Evolutionary conservation across 1,140 invertebrate genomes (phyloP).

Genomic region (Pygmarrhopalites habei): DNA sequence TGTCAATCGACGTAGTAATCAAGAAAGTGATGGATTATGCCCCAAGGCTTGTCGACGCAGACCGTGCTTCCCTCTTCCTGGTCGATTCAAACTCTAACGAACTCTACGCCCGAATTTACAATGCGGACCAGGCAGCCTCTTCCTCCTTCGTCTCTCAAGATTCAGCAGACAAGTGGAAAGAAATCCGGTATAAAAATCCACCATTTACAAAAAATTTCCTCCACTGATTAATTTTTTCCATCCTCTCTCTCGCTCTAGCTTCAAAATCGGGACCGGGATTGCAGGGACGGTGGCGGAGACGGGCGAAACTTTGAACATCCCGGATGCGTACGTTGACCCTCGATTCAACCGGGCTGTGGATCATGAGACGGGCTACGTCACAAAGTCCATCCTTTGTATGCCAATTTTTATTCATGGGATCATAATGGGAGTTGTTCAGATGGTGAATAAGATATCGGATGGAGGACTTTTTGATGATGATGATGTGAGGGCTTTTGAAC

Average conservation of each 20-base stretch:
- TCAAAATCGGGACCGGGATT: constrained; percentile 57
- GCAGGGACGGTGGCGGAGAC: constrained; percentile 66
- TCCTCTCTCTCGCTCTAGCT: constrained; percentile 44
- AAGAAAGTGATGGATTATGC: constrained; percentile 77
- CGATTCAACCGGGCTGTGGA: constrained; percentile 73
- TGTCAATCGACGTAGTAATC: constrained; percentile 71
- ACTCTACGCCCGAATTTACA: constrained; percentile 56
- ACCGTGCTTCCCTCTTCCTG: constrained; percentile 69
- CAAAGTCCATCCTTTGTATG: constrained; percentile 73
- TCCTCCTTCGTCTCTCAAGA: no score
- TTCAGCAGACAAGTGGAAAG: no score
- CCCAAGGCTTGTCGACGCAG: constrained; percentile 68
- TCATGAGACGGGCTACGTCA: constrained; percentile 66
- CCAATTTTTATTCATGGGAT: constrained; percentile 67
- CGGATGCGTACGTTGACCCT: constrained; percentile 68
- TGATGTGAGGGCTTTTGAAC: constrained; percentile 74
- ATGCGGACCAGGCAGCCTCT: constrained; percentile 28
- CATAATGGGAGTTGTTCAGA: constrained; percentile 61
- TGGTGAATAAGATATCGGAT: constrained; percentile 54
- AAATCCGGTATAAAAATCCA: no score
- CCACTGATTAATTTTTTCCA: no score
- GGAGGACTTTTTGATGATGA: constrained; percentile 44
- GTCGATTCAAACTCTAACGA: constrained; percentile 62
- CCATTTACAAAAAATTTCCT: no score
- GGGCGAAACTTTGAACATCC: constrained; percentile 67